These are phyloP conservation scores for Heteropelma amictum DNA, from an alignment of 2,888 invertebrate genomes.

Conservation along the genomic window DNA sequence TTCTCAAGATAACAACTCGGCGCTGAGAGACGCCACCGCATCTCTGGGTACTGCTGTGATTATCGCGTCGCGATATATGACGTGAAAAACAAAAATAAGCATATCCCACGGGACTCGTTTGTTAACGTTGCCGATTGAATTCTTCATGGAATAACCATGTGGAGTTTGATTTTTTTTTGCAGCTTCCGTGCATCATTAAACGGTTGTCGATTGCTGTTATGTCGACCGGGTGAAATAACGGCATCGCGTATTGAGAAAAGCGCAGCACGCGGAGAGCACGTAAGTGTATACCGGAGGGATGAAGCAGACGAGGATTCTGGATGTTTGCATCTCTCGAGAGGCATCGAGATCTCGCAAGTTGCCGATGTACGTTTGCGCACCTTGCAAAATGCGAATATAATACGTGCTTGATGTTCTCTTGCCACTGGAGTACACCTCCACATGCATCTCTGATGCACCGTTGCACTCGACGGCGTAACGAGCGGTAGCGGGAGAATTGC, in stretches of 20 bases:
- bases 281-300: constrained; percentile 15
- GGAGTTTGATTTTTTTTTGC: constrained; percentile 1
- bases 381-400: constrained; percentile 41
- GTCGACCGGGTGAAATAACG: background rate
- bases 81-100: background rate
- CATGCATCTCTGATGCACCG: constrained; percentile 41
- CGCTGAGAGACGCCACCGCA: too few species aligned
- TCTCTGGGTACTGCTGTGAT: too few species aligned
- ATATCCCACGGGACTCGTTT: background rate
- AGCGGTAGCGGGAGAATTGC: constrained; percentile 42
- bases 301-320: constrained; percentile 40
- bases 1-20: too few species aligned
- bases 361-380: constrained; percentile 33
- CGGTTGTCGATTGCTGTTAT: constrained; percentile 15
- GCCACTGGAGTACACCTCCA: constrained; percentile 21
- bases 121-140: background rate
- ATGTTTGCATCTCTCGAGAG: constrained; percentile 29
- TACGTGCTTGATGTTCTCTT: constrained; percentile 26
- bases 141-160: background rate
- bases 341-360: constrained; percentile 34
- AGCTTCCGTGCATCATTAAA: background rate
- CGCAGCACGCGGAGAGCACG: background rate
- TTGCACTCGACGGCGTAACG: constrained; percentile 48
- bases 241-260: background rate
- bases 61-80: background rate